These are phyloP conservation scores for Drosophila lacertosa DNA, from an alignment of 1,140 invertebrate species.

Conservation along the genomic window DNA sequence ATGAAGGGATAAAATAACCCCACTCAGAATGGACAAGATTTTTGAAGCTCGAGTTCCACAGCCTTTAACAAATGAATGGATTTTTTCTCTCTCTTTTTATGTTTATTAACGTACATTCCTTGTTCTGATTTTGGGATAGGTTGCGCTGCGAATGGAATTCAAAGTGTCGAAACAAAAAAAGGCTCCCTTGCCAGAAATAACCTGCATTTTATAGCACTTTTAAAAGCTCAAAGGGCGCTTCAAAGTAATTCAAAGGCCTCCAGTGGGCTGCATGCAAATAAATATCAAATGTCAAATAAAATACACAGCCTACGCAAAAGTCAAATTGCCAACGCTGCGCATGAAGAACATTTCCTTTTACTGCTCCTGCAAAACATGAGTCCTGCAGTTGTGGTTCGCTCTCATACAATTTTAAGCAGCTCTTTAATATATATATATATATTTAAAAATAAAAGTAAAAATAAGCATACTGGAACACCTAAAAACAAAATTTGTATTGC, in stretches of 20 bases:
- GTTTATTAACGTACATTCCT: slow-evolving; percentile 9
- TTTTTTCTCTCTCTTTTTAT: not conserved
- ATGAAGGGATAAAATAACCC: slow-evolving; percentile 2
- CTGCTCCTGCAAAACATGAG: not conserved
- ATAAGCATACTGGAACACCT: not conserved
- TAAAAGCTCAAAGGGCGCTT: not conserved
- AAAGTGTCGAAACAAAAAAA: not conserved
- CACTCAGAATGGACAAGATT: not conserved
- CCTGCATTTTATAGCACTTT: slow-evolving; percentile 10
- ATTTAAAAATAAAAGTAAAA: not conserved
- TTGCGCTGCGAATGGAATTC: not conserved
- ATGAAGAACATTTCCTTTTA: slow-evolving; percentile 50
- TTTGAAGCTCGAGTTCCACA: not conserved
- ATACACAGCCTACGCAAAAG: slow-evolving; percentile 1
- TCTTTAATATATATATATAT: not conserved
- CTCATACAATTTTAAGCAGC: not conserved
- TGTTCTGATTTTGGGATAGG: slow-evolving; percentile 8
- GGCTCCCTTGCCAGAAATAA: not conserved
- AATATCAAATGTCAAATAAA: slow-evolving; percentile 13
- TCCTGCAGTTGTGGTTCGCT: not conserved
- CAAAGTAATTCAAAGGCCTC: not conserved
- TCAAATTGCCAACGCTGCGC: slow-evolving; percentile 31
- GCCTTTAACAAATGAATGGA: slow-evolving; percentile 27
- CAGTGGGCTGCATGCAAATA: slow-evolving; percentile 11
- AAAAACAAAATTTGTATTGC: not conserved